Evolutionary conservation across 2,888 invertebrate genomes (phyloP).

Genomic region (Anthophora plumipes): DNA sequence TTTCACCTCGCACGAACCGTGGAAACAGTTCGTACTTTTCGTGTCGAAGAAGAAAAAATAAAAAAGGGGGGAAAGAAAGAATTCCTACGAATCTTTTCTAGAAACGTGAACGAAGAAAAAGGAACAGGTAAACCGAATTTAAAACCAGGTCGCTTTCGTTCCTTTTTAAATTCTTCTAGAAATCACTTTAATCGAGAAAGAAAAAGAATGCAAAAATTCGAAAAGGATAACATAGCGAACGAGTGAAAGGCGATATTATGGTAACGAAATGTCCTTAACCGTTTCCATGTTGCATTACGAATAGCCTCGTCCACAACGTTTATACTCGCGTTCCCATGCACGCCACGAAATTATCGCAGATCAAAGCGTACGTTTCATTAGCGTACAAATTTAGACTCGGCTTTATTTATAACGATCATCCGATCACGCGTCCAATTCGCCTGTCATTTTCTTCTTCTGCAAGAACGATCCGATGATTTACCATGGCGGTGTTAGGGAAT

Average conservation of each 20-base stretch:
- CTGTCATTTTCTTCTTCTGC: not conserved
- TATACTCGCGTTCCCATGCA: constrained; percentile 16
- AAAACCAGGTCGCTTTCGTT: constrained; percentile 47
- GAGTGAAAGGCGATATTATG: not conserved
- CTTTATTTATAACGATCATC: constrained; percentile 3
- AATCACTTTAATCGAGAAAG: not conserved
- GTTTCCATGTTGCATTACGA: not conserved
- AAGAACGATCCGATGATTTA: not conserved
- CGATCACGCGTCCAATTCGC: not conserved
- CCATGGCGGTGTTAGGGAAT: not conserved
- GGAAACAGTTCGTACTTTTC: not conserved
- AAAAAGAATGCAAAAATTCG: not conserved
- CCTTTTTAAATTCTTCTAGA: not conserved
- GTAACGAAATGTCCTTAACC: not conserved
- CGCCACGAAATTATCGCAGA: constrained; percentile 27
- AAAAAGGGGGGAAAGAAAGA: not conserved
- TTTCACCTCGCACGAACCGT: constrained; percentile 12
- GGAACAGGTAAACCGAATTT: constrained; percentile 18
- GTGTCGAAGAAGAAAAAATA: not conserved
- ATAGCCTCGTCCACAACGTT: constrained; percentile 9
- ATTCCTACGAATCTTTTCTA: not conserved
- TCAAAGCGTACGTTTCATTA: constrained; percentile 26
- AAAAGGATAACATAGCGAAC: not conserved
- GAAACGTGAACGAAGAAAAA: not conserved
- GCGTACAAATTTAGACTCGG: constrained; percentile 22